Conservation (phyloP, 2,797 vertebrate genomes). For the Hypotaenidia philippensis region DNA sequence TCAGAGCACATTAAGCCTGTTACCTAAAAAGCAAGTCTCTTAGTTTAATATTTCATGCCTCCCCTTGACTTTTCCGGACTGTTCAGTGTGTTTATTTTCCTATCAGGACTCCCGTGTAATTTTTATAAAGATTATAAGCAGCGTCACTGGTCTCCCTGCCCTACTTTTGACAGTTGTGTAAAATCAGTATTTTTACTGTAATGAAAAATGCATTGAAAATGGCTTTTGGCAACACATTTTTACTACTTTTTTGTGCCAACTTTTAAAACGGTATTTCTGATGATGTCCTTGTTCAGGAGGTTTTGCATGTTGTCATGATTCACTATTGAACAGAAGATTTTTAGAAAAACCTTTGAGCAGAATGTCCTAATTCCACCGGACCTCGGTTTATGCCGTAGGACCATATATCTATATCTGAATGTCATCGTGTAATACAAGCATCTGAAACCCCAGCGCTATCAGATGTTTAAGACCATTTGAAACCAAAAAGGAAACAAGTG, state of each 20-base stretch:
- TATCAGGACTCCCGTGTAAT: background rate
- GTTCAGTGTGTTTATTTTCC: background rate
- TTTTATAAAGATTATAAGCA: background rate
- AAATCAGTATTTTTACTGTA: background rate
- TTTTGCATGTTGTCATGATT: background rate
- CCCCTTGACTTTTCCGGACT: background rate
- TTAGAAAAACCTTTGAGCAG: background rate
- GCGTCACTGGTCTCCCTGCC: background rate
- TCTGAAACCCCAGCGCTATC: background rate
- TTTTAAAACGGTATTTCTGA: background rate
- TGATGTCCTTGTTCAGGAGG: background rate
- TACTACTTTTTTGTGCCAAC: background rate
- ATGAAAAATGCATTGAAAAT: background rate
- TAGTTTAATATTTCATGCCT: background rate
- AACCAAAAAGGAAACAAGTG: background rate
- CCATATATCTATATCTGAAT: accelerated
- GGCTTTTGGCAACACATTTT: background rate
- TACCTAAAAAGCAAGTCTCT: background rate
- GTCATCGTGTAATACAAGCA: background rate
- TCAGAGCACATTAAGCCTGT: accelerated
- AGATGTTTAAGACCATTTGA: background rate
- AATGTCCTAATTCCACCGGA: background rate
- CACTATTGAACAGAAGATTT: background rate
- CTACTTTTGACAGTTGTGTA: background rate
- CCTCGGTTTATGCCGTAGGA: background rate